Percentiles rank a stretch among this genome's conserved stretches.
phyloP scores from a whole-genome alignment of 2,888 invertebrate species.

The Yponomeuta cagnagella region DNA sequence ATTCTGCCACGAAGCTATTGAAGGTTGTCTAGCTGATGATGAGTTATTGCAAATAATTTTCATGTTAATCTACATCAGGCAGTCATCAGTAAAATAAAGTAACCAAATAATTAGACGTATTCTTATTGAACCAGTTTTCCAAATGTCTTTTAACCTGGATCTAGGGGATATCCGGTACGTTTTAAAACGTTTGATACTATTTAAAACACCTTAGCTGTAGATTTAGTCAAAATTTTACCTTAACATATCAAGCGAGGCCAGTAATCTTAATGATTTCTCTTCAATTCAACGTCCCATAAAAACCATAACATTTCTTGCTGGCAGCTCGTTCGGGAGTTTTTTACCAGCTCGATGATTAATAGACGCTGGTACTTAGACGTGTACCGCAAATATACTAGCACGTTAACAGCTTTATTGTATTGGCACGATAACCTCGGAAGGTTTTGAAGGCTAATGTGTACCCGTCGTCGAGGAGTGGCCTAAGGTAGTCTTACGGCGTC shows the following conservation, averaged over 20 bases:
- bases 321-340: constrained; percentile 26
- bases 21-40: no score
- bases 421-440: constrained; percentile 18
- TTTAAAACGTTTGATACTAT: background rate
- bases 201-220: background rate
- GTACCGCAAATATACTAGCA: constrained; percentile 5
- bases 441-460: constrained; percentile 12
- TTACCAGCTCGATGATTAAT: constrained; percentile 30
- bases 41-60: no score
- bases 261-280: background rate
- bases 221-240: background rate
- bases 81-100: no score
- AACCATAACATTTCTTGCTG: constrained; percentile 18
- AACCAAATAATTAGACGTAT: no score
- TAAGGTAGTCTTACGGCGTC: background rate
- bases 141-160: background rate
- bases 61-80: no score
- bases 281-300: background rate
- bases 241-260: constrained; percentile 3
- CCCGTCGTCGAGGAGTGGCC: background rate
- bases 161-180: background rate
- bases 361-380: constrained; percentile 21
- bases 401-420: constrained; percentile 17
- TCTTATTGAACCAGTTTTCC: background rate
- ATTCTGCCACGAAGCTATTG: no score